phyloP scores from a whole-genome alignment of 2,113 vertebrate species.

The Narcine bancroftii region DNA sequence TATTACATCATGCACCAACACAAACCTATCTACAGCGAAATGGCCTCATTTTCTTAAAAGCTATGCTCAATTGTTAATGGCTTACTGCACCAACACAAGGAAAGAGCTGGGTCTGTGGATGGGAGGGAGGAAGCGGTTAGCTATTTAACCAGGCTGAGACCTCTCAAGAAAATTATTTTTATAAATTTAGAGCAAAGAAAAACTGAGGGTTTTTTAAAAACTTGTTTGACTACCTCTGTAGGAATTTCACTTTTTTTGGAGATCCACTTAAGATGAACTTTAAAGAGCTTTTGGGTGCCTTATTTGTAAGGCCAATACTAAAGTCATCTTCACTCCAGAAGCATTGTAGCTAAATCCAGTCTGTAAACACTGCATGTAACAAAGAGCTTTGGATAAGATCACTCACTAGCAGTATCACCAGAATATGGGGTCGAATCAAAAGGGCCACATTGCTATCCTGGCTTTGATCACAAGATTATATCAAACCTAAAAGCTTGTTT shows the following conservation, averaged over 20 bases:
- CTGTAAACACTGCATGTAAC: not conserved
- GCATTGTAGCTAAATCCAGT: not conserved
- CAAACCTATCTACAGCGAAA: not conserved
- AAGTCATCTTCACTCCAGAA: not conserved
- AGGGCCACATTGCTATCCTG: not conserved
- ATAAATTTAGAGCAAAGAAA: not conserved
- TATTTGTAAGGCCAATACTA: not conserved
- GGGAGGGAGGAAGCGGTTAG: not conserved
- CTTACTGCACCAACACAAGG: not conserved
- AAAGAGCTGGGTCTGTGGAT: not conserved
- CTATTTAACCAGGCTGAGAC: not conserved
- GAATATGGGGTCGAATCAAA: not conserved
- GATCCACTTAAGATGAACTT: not conserved
- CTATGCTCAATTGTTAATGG: slow-evolving; percentile 5
- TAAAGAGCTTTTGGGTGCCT: not conserved
- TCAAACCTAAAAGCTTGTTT: not conserved
- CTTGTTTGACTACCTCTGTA: not conserved
- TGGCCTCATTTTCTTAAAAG: slow-evolving; percentile 10
- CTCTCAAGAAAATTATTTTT: not conserved
- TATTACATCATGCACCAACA: not conserved
- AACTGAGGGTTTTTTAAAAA: not conserved
- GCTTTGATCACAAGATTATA: not conserved
- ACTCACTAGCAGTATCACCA: not conserved
- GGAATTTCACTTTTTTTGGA: not conserved
- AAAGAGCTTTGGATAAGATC: not conserved